Conservation (phyloP, 2,888 invertebrate genomes). For the Acrobasis repandana region DNA sequence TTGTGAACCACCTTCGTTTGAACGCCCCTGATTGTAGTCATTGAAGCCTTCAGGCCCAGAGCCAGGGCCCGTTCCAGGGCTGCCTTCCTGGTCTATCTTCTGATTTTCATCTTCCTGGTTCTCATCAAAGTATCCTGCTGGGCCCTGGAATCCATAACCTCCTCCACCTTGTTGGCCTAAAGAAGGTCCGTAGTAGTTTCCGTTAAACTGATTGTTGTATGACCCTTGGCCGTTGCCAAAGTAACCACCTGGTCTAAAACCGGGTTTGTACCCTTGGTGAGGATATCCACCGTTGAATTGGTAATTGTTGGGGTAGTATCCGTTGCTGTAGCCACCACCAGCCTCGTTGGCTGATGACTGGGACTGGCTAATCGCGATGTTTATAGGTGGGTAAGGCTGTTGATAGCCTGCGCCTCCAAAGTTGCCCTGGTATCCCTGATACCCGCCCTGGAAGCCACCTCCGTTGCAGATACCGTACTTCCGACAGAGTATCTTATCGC, state of each 20-base stretch:
- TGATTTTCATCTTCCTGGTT: constrained; percentile 39
- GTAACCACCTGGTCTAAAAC: constrained; percentile 50
- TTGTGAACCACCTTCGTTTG: constrained; percentile 2
- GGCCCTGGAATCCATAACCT: constrained; percentile 55
- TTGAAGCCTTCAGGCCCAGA: constrained; percentile 33
- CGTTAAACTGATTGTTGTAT: constrained; percentile 69
- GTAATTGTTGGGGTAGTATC: constrained; percentile 59
- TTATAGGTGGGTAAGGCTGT: constrained; percentile 52
- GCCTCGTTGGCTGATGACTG: constrained; percentile 68
- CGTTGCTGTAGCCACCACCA: constrained; percentile 55
- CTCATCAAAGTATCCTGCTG: constrained; percentile 46
- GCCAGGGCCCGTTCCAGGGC: constrained; percentile 42
- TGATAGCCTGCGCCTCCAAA: constrained; percentile 43
- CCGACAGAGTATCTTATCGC: constrained; percentile 53
- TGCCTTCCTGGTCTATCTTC: constrained; percentile 36
- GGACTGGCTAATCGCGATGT: constrained; percentile 75
- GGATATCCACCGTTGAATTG: constrained; percentile 47
- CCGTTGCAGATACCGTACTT: constrained; percentile 59
- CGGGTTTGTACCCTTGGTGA: constrained; percentile 26
- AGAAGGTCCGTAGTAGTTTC: constrained; percentile 59
- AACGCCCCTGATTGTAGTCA: constrained; percentile 27
- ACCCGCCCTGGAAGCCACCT: constrained; percentile 31
- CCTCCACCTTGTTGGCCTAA: constrained; percentile 37
- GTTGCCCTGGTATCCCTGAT: constrained; percentile 34
- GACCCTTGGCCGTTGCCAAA: constrained; percentile 58